Conservation (phyloP, 2,797 vertebrate species). For the Rhinella marina region DNA sequence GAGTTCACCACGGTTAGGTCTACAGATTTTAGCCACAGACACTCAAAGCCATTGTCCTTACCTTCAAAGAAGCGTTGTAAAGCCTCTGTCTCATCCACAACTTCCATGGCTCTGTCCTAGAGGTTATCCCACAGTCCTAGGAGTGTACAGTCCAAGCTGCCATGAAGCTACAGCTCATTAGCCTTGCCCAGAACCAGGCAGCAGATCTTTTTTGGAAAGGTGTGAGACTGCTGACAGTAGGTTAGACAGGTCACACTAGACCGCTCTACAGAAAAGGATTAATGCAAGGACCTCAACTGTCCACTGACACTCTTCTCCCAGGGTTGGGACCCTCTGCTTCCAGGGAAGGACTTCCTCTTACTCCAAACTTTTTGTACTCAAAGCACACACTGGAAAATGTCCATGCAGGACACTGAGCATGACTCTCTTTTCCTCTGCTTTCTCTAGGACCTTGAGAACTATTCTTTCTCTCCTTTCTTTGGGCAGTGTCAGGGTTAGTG, state of each 20-base stretch:
- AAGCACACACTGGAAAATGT: conserved; percentile 7
- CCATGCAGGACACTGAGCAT: conserved; percentile 12
- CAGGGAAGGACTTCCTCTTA: conserved; percentile 2
- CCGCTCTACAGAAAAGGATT: neutral
- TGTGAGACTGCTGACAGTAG: conserved; percentile 53
- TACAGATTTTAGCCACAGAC: neutral
- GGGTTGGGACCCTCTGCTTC: conserved; percentile 2
- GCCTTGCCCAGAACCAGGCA: conserved; percentile 53
- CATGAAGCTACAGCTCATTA: conserved; percentile 39
- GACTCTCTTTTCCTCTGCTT: conserved; percentile 13
- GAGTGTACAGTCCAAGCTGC: conserved; percentile 43
- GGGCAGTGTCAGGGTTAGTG: conserved; percentile 53
- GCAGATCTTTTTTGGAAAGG: neutral
- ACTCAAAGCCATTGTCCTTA: conserved; percentile 70
- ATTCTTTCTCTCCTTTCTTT: conserved; percentile 51
- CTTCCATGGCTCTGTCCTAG: conserved; percentile 86
- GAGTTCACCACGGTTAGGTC: neutral
- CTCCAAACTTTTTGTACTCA: neutral
- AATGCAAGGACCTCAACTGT: conserved; percentile 14
- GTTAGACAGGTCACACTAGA: conserved; percentile 1
- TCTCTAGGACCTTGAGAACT: conserved; percentile 51
- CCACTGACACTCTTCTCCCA: conserved; percentile 2
- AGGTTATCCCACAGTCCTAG: conserved; percentile 56
- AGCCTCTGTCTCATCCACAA: conserved; percentile 98
- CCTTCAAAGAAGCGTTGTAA: conserved; percentile 98